These are phyloP conservation scores for Octopus bimaculoides DNA, from an alignment of 1,140 invertebrate genomes.

Conservation along the genomic window DNA sequence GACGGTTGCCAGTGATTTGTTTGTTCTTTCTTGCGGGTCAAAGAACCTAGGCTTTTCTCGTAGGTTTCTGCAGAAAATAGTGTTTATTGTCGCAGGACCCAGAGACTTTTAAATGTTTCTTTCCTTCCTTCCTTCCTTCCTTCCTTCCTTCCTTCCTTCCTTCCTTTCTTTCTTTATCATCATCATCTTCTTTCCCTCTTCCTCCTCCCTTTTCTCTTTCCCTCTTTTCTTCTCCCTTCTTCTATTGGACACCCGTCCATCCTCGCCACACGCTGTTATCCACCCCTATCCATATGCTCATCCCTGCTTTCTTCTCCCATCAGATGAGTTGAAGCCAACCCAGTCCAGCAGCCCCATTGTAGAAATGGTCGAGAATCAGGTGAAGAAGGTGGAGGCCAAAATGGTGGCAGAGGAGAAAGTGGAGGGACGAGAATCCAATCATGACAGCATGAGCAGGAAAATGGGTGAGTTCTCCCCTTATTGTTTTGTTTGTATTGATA, in stretches of 20 bases:
- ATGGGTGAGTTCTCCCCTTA: constrained; percentile 6
- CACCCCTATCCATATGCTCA: too few species aligned
- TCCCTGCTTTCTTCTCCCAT: not conserved
- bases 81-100: too few species aligned
- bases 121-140: too few species aligned
- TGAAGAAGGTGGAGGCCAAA: not conserved
- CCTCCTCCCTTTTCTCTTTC: not conserved
- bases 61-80: too few species aligned
- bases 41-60: too few species aligned
- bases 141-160: not conserved
- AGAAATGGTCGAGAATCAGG: not conserved
- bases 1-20: too few species aligned
- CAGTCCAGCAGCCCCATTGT: not conserved
- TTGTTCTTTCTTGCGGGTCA: too few species aligned
- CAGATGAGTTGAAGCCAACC: not conserved
- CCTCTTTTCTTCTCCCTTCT: too few species aligned
- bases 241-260: too few species aligned
- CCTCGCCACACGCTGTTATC: too few species aligned
- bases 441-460: constrained; percentile 26
- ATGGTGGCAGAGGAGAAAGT: constrained; percentile 10
- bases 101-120: too few species aligned
- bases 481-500: too few species aligned
- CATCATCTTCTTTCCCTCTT: not conserved
- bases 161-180: not conserved
- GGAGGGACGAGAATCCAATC: constrained; percentile 16